Conservation (phyloP, 2,113 vertebrate species). For the Boleophthalmus pectinirostris region DNA sequence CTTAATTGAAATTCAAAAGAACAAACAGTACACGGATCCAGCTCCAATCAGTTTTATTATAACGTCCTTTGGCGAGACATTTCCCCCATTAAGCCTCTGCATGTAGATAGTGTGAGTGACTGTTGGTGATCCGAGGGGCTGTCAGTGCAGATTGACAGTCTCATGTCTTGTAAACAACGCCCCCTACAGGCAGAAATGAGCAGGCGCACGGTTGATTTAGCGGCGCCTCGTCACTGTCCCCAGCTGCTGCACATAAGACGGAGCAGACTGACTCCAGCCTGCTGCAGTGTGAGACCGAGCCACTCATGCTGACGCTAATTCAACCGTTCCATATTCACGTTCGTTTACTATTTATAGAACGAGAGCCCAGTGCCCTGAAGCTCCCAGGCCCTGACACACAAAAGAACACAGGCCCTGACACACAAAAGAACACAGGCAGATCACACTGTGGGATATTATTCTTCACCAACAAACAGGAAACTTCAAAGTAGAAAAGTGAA, state of each 20-base stretch:
- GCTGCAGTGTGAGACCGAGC: constrained; percentile 46
- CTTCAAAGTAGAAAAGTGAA: not conserved
- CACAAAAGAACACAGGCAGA: constrained; percentile 11
- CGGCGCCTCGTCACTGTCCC: constrained; percentile 27
- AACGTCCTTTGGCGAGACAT: too few species aligned
- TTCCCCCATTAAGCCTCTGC: too few species aligned
- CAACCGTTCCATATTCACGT: constrained; percentile 31
- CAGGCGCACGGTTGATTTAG: constrained; percentile 24
- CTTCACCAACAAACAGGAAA: constrained; percentile 6
- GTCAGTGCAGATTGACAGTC: not conserved
- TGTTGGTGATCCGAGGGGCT: too few species aligned
- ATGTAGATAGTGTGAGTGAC: too few species aligned
- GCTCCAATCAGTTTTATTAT: too few species aligned
- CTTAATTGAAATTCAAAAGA: too few species aligned
- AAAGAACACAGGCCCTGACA: constrained; percentile 8
- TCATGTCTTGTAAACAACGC: not conserved
- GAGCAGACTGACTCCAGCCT: constrained; percentile 32
- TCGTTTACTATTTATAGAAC: constrained; percentile 38
- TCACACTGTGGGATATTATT: not conserved
- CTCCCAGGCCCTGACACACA: constrained; percentile 3
- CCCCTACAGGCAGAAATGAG: not conserved
- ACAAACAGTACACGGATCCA: too few species aligned
- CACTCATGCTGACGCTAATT: constrained; percentile 28
- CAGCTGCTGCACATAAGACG: constrained; percentile 59
- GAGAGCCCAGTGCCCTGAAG: constrained; percentile 9